Evolutionary conservation across 2,797 vertebrate species (phyloP).

Genomic region (Florisuga fusca): DNA sequence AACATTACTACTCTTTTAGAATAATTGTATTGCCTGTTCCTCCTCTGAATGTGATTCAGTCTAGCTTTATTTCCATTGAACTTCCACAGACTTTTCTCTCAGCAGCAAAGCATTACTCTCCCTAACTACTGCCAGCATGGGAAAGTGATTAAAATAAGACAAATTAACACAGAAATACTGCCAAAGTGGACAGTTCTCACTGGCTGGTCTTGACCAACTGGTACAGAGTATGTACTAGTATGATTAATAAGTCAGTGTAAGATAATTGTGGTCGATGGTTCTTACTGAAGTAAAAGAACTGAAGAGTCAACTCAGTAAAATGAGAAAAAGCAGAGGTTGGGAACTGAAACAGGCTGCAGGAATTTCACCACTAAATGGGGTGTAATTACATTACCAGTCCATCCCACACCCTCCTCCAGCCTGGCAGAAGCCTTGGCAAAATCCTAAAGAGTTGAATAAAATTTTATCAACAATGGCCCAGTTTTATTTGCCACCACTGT

Average conservation of each 20-base stretch:
- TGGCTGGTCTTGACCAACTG: neutral
- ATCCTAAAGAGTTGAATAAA: neutral
- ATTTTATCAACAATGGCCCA: neutral
- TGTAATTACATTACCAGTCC: neutral
- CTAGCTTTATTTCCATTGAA: neutral
- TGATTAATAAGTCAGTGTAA: neutral
- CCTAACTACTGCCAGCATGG: neutral
- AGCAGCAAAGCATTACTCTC: neutral
- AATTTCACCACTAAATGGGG: neutral
- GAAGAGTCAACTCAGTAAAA: neutral
- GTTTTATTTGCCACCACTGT: neutral
- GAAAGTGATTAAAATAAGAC: neutral
- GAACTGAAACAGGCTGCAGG: neutral
- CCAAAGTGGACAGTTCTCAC: neutral
- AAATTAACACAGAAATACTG: neutral
- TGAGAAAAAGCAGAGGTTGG: neutral
- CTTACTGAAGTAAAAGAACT: neutral
- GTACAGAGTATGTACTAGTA: neutral
- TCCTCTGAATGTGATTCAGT: neutral
- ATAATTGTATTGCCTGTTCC: fast-evolving
- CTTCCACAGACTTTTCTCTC: neutral
- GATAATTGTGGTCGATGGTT: neutral
- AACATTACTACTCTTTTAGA: neutral
- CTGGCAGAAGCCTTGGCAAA: neutral
- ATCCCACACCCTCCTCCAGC: neutral